These are phyloP conservation scores for Drosophila algonquin DNA, from an alignment of 2,888 invertebrate species.

Conservation along the genomic window DNA sequence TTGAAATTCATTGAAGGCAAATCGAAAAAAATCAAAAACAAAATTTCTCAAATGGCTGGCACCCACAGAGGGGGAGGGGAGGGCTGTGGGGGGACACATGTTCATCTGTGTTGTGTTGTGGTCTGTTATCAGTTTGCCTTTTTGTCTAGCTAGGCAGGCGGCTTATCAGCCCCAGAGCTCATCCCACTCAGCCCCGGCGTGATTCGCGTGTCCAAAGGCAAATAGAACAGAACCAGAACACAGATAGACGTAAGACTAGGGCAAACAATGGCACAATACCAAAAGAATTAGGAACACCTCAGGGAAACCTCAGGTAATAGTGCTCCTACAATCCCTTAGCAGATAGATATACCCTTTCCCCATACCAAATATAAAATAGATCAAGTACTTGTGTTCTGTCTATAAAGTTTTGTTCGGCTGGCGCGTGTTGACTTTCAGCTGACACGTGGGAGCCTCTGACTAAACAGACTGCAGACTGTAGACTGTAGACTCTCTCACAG, in stretches of 20 bases:
- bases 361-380: neutral
- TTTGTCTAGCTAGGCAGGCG: slow-evolving; percentile 24
- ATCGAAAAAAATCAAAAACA: slow-evolving; percentile 35
- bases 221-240: slow-evolving; percentile 3
- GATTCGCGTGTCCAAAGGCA: slow-evolving; percentile 40
- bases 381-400: neutral
- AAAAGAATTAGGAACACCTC: neutral
- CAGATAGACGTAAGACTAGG: slow-evolving; percentile 1
- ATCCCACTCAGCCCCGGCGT: slow-evolving; percentile 32
- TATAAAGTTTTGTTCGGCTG: neutral
- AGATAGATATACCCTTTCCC: neutral
- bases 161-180: slow-evolving; percentile 27
- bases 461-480: neutral
- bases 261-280: neutral
- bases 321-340: neutral
- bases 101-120: slow-evolving; percentile 11
- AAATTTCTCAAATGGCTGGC: slow-evolving; percentile 7
- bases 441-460: slow-evolving; percentile 19
- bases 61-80: neutral
- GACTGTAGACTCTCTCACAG: neutral
- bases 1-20: slow-evolving; percentile 53
- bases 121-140: slow-evolving; percentile 36
- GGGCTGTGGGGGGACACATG: neutral
- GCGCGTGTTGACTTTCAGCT: slow-evolving; percentile 24
- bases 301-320: neutral